phyloP scores from a whole-genome alignment of 2,113 vertebrate species.

The Neolamprologus toae region DNA sequence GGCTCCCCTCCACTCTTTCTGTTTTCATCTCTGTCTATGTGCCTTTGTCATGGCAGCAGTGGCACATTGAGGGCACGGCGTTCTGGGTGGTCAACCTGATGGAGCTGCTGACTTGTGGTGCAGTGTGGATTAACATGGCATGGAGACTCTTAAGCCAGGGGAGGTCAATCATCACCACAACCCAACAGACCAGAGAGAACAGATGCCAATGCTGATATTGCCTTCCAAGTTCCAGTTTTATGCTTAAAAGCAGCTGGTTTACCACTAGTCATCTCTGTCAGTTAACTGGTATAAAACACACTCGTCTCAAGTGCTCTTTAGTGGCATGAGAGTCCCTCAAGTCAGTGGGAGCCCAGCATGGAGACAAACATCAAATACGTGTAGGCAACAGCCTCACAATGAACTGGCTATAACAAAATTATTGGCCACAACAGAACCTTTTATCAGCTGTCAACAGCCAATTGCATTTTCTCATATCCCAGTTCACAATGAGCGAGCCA shows the following conservation, averaged over 20 bases:
- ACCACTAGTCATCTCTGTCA: background rate
- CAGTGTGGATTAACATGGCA: conserved; percentile 14
- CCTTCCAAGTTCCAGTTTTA: background rate
- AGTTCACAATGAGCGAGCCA: background rate
- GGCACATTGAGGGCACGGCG: conserved; percentile 38
- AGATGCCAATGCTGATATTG: background rate
- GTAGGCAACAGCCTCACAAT: background rate
- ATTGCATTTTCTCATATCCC: background rate
- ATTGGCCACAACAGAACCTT: background rate
- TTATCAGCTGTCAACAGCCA: background rate
- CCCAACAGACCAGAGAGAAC: background rate
- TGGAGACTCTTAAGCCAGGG: background rate
- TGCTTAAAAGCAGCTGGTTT: background rate
- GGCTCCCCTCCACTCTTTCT: background rate
- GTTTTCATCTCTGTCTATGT: background rate
- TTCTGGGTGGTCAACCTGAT: conserved; percentile 38
- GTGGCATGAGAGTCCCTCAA: background rate
- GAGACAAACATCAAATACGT: background rate
- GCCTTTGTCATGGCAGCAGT: conserved; percentile 23
- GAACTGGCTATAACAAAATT: background rate
- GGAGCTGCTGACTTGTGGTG: conserved; percentile 19
- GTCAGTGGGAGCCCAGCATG: background rate
- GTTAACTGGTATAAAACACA: background rate
- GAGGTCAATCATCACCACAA: background rate
- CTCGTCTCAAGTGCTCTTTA: background rate